Conservation (phyloP, 2,797 vertebrate genomes). For the Ambastaia sidthimunki region DNA sequence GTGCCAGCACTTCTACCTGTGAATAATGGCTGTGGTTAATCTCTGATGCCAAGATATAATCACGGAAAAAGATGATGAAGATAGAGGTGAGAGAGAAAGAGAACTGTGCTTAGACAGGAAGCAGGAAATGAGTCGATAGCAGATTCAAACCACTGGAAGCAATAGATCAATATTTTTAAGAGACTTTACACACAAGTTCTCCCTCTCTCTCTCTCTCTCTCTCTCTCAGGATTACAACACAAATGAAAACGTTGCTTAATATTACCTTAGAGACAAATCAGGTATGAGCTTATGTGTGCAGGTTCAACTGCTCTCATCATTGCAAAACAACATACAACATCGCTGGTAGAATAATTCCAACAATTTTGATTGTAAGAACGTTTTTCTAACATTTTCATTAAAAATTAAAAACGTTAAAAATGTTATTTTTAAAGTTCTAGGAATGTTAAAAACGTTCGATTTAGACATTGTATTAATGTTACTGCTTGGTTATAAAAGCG, state of each 20-base stretch:
- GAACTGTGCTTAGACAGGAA: conserved; percentile 22
- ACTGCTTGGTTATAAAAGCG: too few relatives aligned
- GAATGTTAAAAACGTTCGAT: too few relatives aligned
- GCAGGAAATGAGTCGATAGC: conserved; percentile 47
- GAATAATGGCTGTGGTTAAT: conserved; percentile 23
- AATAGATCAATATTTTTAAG: neutral
- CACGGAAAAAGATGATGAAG: conserved; percentile 32
- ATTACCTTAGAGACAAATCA: conserved; percentile 7
- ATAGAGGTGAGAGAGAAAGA: conserved; percentile 26
- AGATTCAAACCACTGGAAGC: neutral
- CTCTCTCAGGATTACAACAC: neutral
- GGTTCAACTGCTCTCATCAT: conserved; percentile 4
- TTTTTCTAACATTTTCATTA: too few relatives aligned
- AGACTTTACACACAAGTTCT: conserved; percentile 1
- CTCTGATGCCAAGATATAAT: conserved; percentile 1
- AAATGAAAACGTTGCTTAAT: conserved; percentile 18
- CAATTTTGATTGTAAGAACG: too few relatives aligned
- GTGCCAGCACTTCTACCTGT: conserved; percentile 25
- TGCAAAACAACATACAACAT: conserved; percentile 10
- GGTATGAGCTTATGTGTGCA: conserved; percentile 10
- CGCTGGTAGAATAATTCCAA: neutral
- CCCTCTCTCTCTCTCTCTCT: neutral
- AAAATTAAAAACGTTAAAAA: too few relatives aligned
- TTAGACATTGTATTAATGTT: too few relatives aligned
- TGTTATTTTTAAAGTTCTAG: too few relatives aligned